Percentiles rank a stretch among this genome's conserved stretches.
These are phyloP conservation scores for Drosophila prolongata DNA, from an alignment of 2,888 invertebrate species.

Conservation along the genomic window DNA sequence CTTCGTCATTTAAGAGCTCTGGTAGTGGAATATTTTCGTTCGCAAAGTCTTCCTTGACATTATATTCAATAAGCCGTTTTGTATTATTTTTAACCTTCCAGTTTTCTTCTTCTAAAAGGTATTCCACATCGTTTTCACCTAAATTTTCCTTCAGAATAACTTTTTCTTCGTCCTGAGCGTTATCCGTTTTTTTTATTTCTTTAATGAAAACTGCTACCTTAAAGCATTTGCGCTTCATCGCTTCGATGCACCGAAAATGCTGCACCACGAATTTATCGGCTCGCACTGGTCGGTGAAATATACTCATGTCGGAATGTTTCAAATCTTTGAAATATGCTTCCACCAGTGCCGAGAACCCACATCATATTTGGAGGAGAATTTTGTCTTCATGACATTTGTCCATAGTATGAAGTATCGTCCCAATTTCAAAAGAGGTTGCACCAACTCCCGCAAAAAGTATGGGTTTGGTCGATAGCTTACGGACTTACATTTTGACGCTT, in stretches of 20 bases:
- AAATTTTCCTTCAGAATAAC: not conserved
- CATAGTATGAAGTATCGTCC: no score
- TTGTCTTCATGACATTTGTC: no score
- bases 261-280: not conserved
- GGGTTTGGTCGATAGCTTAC: no score
- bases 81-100: not conserved
- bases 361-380: not conserved
- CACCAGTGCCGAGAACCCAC: not conserved
- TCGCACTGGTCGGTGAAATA: not conserved
- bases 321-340: constrained; percentile 1
- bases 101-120: not conserved
- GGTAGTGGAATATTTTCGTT: no score
- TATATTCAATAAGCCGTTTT: no score
- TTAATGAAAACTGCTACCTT: not conserved
- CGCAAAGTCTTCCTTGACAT: no score
- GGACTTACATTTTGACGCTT: no score
- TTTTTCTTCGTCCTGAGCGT: no score
- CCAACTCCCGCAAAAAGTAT: no score
- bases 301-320: not conserved
- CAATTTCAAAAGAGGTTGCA: no score
- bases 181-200: not conserved
- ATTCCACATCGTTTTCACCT: not conserved
- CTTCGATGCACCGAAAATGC: not conserved
- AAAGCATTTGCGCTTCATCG: not conserved
- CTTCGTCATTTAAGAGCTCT: not conserved